Conservation (phyloP, 2,888 invertebrate genomes). For the Phortica okadai region DNA sequence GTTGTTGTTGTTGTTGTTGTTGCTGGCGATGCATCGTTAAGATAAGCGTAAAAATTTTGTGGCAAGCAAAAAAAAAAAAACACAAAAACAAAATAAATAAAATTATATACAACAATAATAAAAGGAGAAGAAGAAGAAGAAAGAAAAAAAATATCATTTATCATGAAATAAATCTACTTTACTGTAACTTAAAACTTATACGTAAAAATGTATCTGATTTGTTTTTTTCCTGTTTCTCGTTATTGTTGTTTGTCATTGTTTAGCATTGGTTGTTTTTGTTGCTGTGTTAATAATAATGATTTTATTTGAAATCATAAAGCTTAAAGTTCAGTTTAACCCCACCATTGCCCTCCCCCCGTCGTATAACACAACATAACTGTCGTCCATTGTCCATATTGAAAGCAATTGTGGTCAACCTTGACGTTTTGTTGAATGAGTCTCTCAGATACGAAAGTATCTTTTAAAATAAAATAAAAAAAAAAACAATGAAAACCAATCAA, state of each 20-base stretch:
- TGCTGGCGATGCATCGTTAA: conserved; percentile 68
- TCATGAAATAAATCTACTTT: conserved; percentile 31
- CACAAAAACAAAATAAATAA: neutral
- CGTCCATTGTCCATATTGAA: neutral
- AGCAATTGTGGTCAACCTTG: conserved; percentile 33
- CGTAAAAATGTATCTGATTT: conserved; percentile 16
- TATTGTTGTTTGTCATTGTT: conserved; percentile 6
- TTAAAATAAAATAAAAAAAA: neutral
- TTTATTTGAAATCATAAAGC: neutral
- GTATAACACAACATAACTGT: neutral
- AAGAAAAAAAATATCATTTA: conserved; percentile 19
- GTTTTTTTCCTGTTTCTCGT: neutral
- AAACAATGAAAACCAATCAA: neutral
- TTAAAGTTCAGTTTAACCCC: conserved; percentile 10
- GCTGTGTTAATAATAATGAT: conserved; percentile 15
- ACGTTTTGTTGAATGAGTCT: neutral
- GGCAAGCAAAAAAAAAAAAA: conserved; percentile 28
- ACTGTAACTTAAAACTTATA: conserved; percentile 27
- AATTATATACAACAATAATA: neutral
- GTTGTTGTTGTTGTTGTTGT: conserved; percentile 64
- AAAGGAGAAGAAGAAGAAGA: neutral
- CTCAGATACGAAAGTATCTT: neutral
- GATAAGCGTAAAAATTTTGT: conserved; percentile 49
- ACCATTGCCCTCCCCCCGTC: neutral
- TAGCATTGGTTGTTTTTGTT: neutral